These are phyloP conservation scores for sheep (Ovis aries) DNA, from an alignment of 2,113 vertebrate species.

Conservation along the genomic window DNA sequence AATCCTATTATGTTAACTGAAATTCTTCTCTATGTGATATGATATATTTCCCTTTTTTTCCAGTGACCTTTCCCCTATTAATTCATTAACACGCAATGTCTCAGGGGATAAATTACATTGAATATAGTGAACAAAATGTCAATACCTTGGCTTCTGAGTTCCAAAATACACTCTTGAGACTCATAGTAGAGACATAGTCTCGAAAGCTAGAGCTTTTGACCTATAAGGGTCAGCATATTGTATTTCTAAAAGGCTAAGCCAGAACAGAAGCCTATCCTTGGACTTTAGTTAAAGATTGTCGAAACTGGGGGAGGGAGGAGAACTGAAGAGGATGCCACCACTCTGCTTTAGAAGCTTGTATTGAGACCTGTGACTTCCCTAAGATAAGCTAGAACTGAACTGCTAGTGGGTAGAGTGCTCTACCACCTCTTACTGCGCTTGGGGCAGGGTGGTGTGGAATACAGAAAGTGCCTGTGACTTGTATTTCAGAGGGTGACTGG, in stretches of 20 bases:
- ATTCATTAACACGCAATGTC: constrained; percentile 19
- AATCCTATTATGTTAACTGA: background rate
- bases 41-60: constrained; percentile 8
- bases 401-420: background rate
- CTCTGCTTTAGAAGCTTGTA: background rate
- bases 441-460: background rate
- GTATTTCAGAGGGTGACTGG: background rate
- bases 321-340: background rate
- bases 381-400: background rate
- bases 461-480: background rate
- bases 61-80: background rate
- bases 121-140: constrained; percentile 14
- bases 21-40: background rate
- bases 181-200: constrained; percentile 14
- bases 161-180: constrained; percentile 26
- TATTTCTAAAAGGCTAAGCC: background rate
- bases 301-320: background rate
- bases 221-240: background rate
- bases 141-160: constrained; percentile 28
- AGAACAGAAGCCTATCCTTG: background rate
- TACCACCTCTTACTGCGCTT: background rate
- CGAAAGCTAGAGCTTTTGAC: constrained; percentile 20
- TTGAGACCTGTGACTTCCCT: background rate
- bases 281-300: background rate
- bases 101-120: background rate